Base-by-base conservation (phyloP, 2,888 invertebrate species). In the Polia nebulosa region DNA sequence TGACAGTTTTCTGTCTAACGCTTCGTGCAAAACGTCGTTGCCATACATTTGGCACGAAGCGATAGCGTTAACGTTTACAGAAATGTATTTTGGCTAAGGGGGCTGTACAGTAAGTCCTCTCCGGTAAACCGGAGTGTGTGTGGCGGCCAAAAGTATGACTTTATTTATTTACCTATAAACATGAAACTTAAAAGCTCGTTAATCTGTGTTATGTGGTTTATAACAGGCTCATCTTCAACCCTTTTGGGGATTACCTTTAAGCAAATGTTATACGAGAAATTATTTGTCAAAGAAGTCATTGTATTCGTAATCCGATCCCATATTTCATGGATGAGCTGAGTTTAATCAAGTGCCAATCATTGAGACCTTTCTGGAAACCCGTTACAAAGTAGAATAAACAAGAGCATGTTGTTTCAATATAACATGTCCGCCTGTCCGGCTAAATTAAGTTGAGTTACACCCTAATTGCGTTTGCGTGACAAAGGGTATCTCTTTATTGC, bases 181-280 rank as follows among this genome's bases (percentile, higher is more conserved):
- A n/a, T 41, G 2, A 13, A 34, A 44, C 7, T n/a, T 32, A 70
- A n/a, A 36, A 39, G 22, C 27, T 72, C 11, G 6, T 41, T 71
- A 17, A 71, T 15, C 13, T 4, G 11, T 59, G 7, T 41, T 39
- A 59, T 41, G n/a, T 49, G 59, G 25, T 59, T 68, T 34, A 27
- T n/a, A 32, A 39, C 39, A 71, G 6, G 17, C 41, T 71, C 47
- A 59, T 29, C 11, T 3, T 17, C 9, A 60, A 27, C 49, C 61
- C 32, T 72, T 72, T 34, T 41, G 27, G n/a, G 72, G 15, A 51
- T 68, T 61, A 61, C 27, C 27, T 22, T n/a, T 17, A 13, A 2
- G 34, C 15, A 51, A 72, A 51, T 72, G 13, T 60, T 45, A 15
- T 45, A 8, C 27, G n/a, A 34, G 34, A 41, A 41, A 61, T 59